Percentiles rank a stretch among this genome's conserved stretches.
phyloP scores from a whole-genome alignment of 1,140 invertebrate genomes.

The Periplaneta americana region DNA sequence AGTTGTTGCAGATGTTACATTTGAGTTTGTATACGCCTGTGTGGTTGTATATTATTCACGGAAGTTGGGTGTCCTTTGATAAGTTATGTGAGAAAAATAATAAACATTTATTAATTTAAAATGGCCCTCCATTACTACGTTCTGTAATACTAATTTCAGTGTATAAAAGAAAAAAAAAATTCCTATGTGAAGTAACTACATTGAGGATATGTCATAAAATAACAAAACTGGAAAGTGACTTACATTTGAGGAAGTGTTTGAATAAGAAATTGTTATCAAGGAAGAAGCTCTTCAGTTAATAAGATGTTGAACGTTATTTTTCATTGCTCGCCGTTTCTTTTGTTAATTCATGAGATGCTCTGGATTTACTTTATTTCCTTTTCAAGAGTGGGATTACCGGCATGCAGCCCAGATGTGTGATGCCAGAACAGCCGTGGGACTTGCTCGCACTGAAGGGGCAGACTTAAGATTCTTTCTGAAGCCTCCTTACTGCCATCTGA shows the following conservation, averaged over 20 bases:
- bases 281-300: not conserved
- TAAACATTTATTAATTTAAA: no score
- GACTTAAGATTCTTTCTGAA: constrained; percentile 57
- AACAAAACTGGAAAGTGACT: not conserved
- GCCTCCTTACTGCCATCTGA: constrained; percentile 38
- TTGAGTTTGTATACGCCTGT: no score
- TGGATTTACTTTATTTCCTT: constrained; percentile 5
- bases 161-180: no score
- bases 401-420: constrained; percentile 60
- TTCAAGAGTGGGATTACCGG: constrained; percentile 52
- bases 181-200: not conserved
- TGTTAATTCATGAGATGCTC: not conserved
- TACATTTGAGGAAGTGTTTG: not conserved
- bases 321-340: not conserved
- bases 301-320: not conserved
- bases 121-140: no score
- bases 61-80: no score
- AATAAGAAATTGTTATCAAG: not conserved
- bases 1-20: no score
- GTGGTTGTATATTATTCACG: no score
- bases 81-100: no score
- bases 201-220: not conserved
- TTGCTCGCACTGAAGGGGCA: constrained; percentile 49
- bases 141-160: no score
- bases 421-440: constrained; percentile 52